Evolutionary conservation across 2,797 vertebrate genomes (phyloP).

Genomic region (Allobates femoralis): DNA sequence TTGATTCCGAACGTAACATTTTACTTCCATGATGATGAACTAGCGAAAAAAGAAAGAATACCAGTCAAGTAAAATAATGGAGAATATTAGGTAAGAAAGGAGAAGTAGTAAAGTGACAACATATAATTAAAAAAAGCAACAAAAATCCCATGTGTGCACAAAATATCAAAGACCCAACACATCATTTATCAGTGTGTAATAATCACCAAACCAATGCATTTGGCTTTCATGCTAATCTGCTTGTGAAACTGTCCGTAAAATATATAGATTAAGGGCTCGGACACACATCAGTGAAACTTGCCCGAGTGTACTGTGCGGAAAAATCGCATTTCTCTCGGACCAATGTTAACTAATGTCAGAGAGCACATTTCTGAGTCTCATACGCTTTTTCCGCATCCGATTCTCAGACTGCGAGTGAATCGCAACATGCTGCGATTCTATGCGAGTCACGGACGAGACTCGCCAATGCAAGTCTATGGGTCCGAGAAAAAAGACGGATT

Average conservation of each 20-base stretch:
- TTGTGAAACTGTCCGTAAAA: not conserved
- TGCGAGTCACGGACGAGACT: no score
- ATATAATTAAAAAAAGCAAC: conserved; percentile 29
- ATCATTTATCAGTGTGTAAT: not conserved
- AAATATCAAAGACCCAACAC: not conserved
- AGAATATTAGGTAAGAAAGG: conserved; percentile 82
- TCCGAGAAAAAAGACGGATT: no score
- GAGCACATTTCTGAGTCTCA: no score
- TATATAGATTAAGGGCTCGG: not conserved
- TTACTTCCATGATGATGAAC: conserved; percentile 99
- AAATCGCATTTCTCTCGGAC: no score
- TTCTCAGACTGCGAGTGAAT: no score
- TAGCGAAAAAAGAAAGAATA: conserved; percentile 93
- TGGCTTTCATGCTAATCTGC: not conserved
- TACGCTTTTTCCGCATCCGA: no score
- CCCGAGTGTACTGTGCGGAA: no score
- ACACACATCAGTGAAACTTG: no score
- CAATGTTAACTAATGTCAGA: no score
- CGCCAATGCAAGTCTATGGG: no score
- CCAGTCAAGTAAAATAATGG: conserved; percentile 82
- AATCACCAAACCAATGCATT: not conserved
- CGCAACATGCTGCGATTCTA: no score
- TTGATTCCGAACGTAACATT: conserved; percentile 99
- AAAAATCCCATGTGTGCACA: conserved; percentile 11
- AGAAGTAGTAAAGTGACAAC: conserved; percentile 74